Conservation (phyloP, 1,140 invertebrate genomes). For the Hylaeus anthracinus region DNA sequence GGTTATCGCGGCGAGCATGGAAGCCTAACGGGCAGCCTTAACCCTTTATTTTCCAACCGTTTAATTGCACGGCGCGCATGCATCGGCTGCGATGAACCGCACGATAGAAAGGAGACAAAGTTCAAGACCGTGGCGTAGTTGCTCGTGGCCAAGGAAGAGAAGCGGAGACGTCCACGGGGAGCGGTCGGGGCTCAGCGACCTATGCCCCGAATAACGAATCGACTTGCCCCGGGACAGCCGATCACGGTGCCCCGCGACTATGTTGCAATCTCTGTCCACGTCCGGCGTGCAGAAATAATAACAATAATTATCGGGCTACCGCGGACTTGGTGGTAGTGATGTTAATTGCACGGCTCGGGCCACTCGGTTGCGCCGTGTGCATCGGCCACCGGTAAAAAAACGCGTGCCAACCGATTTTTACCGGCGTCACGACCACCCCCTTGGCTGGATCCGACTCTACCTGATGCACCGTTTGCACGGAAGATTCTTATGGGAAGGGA, state of each 20-base stretch:
- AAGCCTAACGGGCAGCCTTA: conserved; percentile 41
- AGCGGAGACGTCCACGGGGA: neutral
- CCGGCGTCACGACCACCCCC: neutral
- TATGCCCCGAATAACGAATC: conserved; percentile 58
- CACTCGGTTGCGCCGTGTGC: neutral
- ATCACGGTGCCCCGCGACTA: conserved; percentile 15
- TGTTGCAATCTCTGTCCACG: conserved; percentile 36
- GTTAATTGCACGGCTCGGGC: conserved; percentile 40
- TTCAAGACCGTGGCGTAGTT: conserved; percentile 25
- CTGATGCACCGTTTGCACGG: neutral
- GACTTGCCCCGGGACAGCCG: conserved; percentile 43
- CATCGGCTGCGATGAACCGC: conserved; percentile 37
- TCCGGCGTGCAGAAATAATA: conserved; percentile 46
- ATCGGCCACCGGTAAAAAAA: neutral
- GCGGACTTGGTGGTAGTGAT: conserved; percentile 17
- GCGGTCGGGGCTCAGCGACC: conserved; percentile 31
- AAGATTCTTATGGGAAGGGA: neutral
- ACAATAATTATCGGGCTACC: conserved; percentile 59
- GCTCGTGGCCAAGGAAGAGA: neutral
- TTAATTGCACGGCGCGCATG: conserved; percentile 43
- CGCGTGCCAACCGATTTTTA: conserved; percentile 6
- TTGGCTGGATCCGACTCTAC: neutral
- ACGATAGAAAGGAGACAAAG: conserved; percentile 42
- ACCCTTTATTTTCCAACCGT: conserved; percentile 45
- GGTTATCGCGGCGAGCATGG: conserved; percentile 30